A percentile compares a stretch with the other conserved stretches of the same genome.
Conservation (phyloP, 2,888 invertebrate genomes). For the Sinotaia quadrata region DNA sequence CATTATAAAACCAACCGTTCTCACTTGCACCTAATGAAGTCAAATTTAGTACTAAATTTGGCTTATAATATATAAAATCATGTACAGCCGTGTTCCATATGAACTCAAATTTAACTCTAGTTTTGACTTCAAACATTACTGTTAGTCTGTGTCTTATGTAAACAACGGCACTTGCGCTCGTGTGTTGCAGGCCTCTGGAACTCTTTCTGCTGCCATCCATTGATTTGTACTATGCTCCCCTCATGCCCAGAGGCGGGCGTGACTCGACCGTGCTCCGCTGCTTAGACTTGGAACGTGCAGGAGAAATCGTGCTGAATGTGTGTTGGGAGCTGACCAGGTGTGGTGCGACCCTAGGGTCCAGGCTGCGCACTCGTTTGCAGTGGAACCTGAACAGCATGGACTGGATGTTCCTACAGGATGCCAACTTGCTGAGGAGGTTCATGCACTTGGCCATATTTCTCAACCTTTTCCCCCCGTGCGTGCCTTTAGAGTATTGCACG, state of each 20-base stretch:
- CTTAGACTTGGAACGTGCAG: conserved; percentile 26
- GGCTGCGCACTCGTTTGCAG: conserved; percentile 10
- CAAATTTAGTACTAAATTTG: too few relatives aligned
- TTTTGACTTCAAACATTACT: too few relatives aligned
- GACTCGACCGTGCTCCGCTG: conserved; percentile 26
- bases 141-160: too few relatives aligned
- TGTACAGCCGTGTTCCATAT: too few relatives aligned
- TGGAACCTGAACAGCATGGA: conserved; percentile 27
- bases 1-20: too few relatives aligned
- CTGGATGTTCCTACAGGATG: conserved; percentile 28
- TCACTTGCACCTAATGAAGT: too few relatives aligned
- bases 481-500: too few relatives aligned
- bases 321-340: conserved; percentile 24
- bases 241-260: conserved; percentile 23
- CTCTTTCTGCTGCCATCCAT: conserved; percentile 24
- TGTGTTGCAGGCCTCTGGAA: conserved; percentile 14
- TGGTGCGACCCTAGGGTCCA: conserved; percentile 16
- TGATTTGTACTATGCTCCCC: conserved; percentile 25
- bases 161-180: too few relatives aligned
- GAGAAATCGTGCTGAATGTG: conserved; percentile 18
- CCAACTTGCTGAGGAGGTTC: conserved; percentile 6
- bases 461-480: conserved; percentile 20
- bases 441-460: conserved; percentile 26
- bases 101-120: too few relatives aligned
- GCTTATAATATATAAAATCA: too few relatives aligned